phyloP scores from a whole-genome alignment of 2,797 vertebrate species.

The Hapalemur alaotrensis region DNA sequence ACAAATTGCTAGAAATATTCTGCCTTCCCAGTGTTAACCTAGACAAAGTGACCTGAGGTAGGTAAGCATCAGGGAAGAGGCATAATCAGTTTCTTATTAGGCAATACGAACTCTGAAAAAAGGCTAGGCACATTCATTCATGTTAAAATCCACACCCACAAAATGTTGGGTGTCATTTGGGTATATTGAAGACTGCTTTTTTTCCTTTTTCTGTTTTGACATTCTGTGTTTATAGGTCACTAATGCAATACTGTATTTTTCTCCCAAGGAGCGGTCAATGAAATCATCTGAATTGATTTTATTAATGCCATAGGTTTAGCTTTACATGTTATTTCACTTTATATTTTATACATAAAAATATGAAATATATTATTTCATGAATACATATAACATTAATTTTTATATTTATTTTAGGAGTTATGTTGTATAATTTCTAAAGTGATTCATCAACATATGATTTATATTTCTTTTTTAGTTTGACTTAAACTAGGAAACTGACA shows the following conservation, averaged over 20 bases:
- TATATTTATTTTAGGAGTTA: conserved; percentile 1
- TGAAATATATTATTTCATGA: neutral
- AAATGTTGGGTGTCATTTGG: neutral
- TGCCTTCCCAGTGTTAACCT: neutral
- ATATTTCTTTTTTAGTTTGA: neutral
- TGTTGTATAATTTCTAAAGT: neutral
- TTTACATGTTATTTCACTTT: neutral
- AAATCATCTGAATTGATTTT: conserved; percentile 1
- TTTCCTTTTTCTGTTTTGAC: neutral
- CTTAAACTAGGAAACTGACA: neutral
- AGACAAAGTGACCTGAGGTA: neutral
- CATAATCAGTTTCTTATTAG: neutral
- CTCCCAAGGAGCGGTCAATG: neutral
- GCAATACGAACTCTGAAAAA: neutral
- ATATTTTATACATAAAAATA: neutral
- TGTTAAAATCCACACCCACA: neutral
- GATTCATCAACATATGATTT: neutral
- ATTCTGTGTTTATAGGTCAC: neutral
- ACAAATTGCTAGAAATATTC: neutral
- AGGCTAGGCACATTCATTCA: neutral
- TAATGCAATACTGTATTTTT: neutral
- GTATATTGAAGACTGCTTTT: neutral
- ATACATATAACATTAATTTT: neutral
- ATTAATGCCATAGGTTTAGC: neutral
- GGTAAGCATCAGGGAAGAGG: neutral